These are phyloP conservation scores for Sisor rabdophorus DNA, from an alignment of 2,113 vertebrate species.

Conservation along the genomic window DNA sequence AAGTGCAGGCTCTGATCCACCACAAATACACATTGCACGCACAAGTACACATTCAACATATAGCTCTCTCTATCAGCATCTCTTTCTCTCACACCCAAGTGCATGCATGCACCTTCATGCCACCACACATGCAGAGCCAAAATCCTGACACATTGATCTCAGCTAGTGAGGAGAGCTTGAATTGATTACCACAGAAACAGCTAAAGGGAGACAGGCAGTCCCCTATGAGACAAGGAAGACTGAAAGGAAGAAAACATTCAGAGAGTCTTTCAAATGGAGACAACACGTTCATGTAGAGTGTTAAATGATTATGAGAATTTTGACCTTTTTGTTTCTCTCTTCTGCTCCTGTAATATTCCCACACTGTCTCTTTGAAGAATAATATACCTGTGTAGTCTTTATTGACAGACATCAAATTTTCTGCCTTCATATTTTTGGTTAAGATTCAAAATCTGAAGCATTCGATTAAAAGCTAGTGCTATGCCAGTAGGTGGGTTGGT, in stretches of 20 bases:
- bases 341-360: neutral
- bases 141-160: slow-evolving; percentile 52
- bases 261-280: neutral
- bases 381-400: neutral
- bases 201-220: neutral
- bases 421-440: neutral
- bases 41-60: slow-evolving; percentile 43
- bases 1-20: slow-evolving; percentile 54
- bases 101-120: slow-evolving; percentile 34
- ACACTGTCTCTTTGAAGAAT: neutral
- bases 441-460: neutral
- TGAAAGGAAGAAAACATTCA: slow-evolving; percentile 17
- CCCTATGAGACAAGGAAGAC: neutral
- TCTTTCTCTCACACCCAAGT: neutral
- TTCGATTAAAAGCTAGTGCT: neutral
- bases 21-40: slow-evolving; percentile 16
- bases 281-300: neutral
- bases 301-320: slow-evolving; percentile 20
- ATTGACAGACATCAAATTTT: neutral
- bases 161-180: slow-evolving; percentile 59
- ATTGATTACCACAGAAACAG: slow-evolving; percentile 57
- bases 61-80: slow-evolving; percentile 15
- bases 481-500: neutral
- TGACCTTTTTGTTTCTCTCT: slow-evolving; percentile 5
- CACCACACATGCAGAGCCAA: slow-evolving; percentile 53